Evolutionary conservation across 2,113 vertebrate species (phyloP), one percentile per base, ranked within the genome.

Genomic region (Kobus ellipsiprymnus): DNA sequence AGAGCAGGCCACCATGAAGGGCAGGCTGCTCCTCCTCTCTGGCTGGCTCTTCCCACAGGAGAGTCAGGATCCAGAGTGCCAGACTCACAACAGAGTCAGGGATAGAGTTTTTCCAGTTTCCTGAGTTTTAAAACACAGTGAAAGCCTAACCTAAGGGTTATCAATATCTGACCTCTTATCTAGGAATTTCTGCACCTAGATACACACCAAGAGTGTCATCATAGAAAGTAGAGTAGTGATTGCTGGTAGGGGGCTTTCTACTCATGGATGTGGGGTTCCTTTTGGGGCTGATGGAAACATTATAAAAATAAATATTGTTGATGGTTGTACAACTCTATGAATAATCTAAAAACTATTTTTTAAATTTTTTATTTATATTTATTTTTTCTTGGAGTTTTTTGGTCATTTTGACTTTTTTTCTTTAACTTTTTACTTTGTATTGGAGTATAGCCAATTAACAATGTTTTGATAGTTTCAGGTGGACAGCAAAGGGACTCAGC

Each of bases 261-360:
- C 50, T 82, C 46, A 48, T 36, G 46, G n/a, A 57, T 6, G 9
- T 2, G 14, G 4, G 50, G 55, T 85, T 92, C 50, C n/a, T 86
- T 64, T 13, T 6, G 1, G 12, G 46, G 17, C 17, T 44, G 44
- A 84, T 21, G 30, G 55, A 74, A 50, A 48, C 23, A 13, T 67
- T 59, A 23, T 62, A 57, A 59, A 77, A 57, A 81, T 30, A 78
- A 52, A 36, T 36, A 23, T 21, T 23, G 27, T 23, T 36, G 27
- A 50, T 27, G 3, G 23, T 16, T 52, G 30, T 13, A 62, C 52
- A 50, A 25, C 27, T 91, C n/a, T 48, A 30, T 80, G 40, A 80
- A 82, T 77, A 83, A n/a, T 48, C 40, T 83, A 83, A 84, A 92
- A 97, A 30, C 9, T n/a, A 25, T 54, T 82, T 14, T 7, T 13